These are phyloP conservation scores for Pyxicephalus adspersus DNA, from an alignment of 2,113 vertebrate species.

Conservation along the genomic window DNA sequence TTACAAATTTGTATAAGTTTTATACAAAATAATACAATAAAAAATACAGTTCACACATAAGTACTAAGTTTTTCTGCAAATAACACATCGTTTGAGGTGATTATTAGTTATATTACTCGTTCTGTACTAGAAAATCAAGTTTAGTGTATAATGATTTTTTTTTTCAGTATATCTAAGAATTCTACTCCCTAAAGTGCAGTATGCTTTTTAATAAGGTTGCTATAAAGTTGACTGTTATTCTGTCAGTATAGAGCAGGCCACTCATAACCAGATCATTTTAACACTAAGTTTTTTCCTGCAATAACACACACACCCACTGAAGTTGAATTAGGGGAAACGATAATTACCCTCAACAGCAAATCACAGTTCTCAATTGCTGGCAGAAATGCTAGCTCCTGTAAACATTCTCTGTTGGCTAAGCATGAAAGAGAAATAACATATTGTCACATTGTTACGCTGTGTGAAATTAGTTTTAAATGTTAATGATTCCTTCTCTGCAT, in stretches of 20 bases:
- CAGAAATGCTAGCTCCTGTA: conserved; percentile 7
- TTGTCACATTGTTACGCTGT: not conserved
- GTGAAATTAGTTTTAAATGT: too few species aligned
- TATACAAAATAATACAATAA: too few species aligned
- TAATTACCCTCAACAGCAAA: conserved; percentile 27
- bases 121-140: too few species aligned
- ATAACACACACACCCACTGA: conserved; percentile 32
- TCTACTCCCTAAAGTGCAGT: conserved; percentile 27
- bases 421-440: conserved; percentile 5
- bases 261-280: conserved; percentile 41
- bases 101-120: too few species aligned
- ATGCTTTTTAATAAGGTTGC: conserved; percentile 23
- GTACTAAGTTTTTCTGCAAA: too few species aligned
- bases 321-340: conserved; percentile 28
- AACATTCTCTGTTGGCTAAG: conserved; percentile 18
- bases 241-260: conserved; percentile 36
- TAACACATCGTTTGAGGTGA: too few species aligned
- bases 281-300: conserved; percentile 3
- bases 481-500: too few species aligned
- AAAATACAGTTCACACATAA: too few species aligned
- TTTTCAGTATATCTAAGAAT: not conserved
- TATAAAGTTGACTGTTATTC: conserved; percentile 41
- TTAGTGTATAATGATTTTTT: too few species aligned
- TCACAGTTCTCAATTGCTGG: conserved; percentile 14
- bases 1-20: too few species aligned